phyloP scores from a whole-genome alignment of 2,888 invertebrate species.

The Hirtodrosophila trivittata region DNA sequence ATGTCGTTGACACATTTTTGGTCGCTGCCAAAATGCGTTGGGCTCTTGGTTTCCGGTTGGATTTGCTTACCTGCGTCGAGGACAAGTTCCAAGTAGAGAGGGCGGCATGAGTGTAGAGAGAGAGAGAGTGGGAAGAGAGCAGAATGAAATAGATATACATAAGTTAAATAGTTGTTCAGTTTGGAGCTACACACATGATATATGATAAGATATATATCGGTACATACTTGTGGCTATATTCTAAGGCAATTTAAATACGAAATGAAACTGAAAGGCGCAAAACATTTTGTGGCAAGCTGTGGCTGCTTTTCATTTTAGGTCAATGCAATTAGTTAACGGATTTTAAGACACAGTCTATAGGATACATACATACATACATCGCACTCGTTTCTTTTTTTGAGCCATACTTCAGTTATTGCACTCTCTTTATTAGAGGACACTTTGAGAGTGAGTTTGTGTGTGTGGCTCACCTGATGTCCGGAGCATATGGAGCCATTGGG shows the following conservation, averaged over 20 bases:
- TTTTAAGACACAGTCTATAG: constrained; percentile 55
- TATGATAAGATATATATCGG: constrained; percentile 17
- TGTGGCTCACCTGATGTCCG: constrained; percentile 84
- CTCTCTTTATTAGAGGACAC: background rate
- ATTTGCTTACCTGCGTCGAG: constrained; percentile 75
- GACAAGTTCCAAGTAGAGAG: constrained; percentile 20
- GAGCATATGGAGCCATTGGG: constrained; percentile 84
- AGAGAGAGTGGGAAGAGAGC: constrained; percentile 47
- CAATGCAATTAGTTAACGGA: constrained; percentile 74
- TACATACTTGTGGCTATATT: background rate
- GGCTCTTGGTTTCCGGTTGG: constrained; percentile 61
- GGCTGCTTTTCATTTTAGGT: constrained; percentile 45
- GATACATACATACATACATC: constrained; percentile 7
- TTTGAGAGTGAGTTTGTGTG: constrained; percentile 4
- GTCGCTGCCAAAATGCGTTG: constrained; percentile 54
- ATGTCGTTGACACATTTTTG: constrained; percentile 81
- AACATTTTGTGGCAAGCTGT: constrained; percentile 76
- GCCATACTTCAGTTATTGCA: background rate
- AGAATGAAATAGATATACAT: constrained; percentile 47
- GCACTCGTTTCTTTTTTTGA: constrained; percentile 4
- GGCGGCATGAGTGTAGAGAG: constrained; percentile 18
- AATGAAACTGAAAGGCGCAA: constrained; percentile 70
- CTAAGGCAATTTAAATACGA: constrained; percentile 54
- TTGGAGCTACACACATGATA: constrained; percentile 24
- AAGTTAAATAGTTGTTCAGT: constrained; percentile 44